Evolutionary conservation across 2,888 invertebrate species (phyloP).

Genomic region (Hirtodrosophila histrioides): DNA sequence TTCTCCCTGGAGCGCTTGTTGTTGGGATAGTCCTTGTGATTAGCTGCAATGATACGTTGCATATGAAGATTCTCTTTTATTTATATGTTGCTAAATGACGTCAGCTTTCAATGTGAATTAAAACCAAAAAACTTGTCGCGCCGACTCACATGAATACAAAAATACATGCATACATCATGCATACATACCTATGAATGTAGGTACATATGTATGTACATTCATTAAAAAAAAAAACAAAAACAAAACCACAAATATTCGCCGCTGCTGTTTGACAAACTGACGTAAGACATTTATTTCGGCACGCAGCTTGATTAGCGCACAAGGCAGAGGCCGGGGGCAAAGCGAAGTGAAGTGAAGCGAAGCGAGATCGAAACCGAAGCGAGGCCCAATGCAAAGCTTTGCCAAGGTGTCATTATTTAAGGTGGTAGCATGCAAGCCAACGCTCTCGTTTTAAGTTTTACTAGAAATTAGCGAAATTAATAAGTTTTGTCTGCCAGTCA

Average conservation of each 20-base stretch:
- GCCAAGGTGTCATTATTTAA: too few relatives aligned
- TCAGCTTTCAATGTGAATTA: constrained; percentile 45
- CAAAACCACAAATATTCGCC: constrained; percentile 61
- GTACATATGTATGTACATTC: constrained; percentile 6
- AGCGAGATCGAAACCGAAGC: constrained; percentile 42
- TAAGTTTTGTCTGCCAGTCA: too few relatives aligned
- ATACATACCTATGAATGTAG: too few relatives aligned
- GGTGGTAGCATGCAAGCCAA: too few relatives aligned
- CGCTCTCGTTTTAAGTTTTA: too few relatives aligned
- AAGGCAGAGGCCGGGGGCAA: constrained; percentile 22
- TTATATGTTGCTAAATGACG: constrained; percentile 57
- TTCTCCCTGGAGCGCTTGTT: constrained; percentile 87
- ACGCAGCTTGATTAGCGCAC: constrained; percentile 69
- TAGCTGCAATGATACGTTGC: constrained; percentile 85
- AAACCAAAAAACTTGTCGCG: constrained; percentile 70
- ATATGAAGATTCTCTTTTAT: constrained; percentile 23
- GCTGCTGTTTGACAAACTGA: constrained; percentile 72
- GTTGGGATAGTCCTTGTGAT: constrained; percentile 89
- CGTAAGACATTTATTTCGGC: constrained; percentile 77
- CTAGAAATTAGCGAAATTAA: too few relatives aligned
- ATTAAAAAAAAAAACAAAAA: constrained; percentile 24
- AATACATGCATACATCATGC: constrained; percentile 9
- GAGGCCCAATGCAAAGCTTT: constrained; percentile 49
- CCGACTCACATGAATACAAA: constrained; percentile 58
- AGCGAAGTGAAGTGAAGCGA: constrained; percentile 19